Base-by-base conservation (phyloP, 2,113 vertebrate genomes). In the Fregata magnificens region DNA sequence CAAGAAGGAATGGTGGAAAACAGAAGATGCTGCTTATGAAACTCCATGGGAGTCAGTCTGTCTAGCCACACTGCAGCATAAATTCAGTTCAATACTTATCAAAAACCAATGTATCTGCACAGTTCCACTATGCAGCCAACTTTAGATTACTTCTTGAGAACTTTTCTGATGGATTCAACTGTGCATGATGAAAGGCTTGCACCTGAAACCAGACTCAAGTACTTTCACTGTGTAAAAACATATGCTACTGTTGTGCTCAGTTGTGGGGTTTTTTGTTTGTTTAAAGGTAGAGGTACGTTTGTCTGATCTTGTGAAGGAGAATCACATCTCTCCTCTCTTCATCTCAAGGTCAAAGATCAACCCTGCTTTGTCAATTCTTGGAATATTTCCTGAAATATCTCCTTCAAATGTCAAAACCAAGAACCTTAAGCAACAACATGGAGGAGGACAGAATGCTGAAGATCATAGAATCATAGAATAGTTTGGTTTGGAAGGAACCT, bases 131-230 rank as follows among this genome's bases (percentile, higher is more conserved):
- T 67, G 36, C 59, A 81, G 50, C 24, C 55, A 78, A 71, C 24
- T 88, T 92, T 70, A 77, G 63, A 70, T 78, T 67, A 83, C 76
- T 88, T 90, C n/a, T 40, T 88, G 85, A 93, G 82, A 92, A 90
- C n/a, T 70, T 55, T 83, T 88, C 63, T 71, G 55, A 88, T 78
- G 36, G 52, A 58, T 94, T 88, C 25, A 72, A 4, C 74, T 56
- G 29, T 78, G 66, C 47, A n/a, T 67, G 79, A 66, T 0, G 0
- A 83, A 72, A 92, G 63, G 9, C 55, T 93, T 94, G 66, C 26
- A 55, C 28, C 55, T 88, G 72, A 93, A 86, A 71, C 21, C 16
- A 59, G 70, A 38, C 22, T 77, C 56, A 83, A n/a, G 11, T 80
- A 32, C 31, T 80, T 93, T 36, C 22, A 77, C 63, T 36, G 29